phyloP scores from a whole-genome alignment of 2,797 vertebrate species.

The Lateolabrax maculatus region DNA sequence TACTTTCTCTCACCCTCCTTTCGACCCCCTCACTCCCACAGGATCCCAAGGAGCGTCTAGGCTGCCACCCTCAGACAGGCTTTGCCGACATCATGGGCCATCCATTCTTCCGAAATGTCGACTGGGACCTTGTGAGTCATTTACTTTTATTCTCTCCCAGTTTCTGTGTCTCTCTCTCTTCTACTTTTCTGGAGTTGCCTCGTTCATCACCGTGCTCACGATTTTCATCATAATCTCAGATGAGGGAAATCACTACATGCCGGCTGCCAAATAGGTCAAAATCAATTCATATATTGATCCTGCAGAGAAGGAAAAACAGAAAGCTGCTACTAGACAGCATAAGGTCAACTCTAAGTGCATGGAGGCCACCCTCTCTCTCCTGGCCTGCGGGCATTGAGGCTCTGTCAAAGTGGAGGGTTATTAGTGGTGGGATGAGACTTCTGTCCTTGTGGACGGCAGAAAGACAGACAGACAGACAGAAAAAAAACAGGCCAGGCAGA shows the following conservation, averaged over 20 bases:
- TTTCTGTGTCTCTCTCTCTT: background rate
- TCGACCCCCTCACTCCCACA: slow-evolving; percentile 66
- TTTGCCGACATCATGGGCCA: slow-evolving; percentile 98
- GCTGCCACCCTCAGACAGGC: slow-evolving; percentile 98
- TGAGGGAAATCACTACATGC: slow-evolving; percentile 16
- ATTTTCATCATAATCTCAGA: slow-evolving; percentile 28
- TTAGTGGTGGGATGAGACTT: slow-evolving; percentile 38
- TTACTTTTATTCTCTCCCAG: slow-evolving; percentile 3
- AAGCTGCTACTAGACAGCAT: slow-evolving; percentile 39
- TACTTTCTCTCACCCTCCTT: slow-evolving; percentile 52
- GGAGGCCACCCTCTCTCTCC: slow-evolving; percentile 19
- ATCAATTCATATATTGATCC: slow-evolving; percentile 61
- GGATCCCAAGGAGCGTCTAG: slow-evolving; percentile 98
- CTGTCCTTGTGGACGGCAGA: slow-evolving; percentile 31
- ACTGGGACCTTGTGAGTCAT: slow-evolving; percentile 95
- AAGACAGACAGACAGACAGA: slow-evolving; percentile 8
- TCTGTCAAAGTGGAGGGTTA: slow-evolving; percentile 41
- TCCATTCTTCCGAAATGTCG: slow-evolving; percentile 97
- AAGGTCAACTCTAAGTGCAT: slow-evolving; percentile 63
- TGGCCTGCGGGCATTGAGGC: slow-evolving; percentile 30
- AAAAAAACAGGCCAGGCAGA: slow-evolving; percentile 27
- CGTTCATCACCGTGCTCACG: background rate
- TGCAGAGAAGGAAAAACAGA: slow-evolving; percentile 37
- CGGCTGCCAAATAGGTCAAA: slow-evolving; percentile 40
- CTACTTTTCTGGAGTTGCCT: background rate